A percentile compares a stretch with the other conserved stretches of the same genome.
phyloP scores from a whole-genome alignment of 2,888 invertebrate genomes.

The Venustoraphidia nigricollis region DNA sequence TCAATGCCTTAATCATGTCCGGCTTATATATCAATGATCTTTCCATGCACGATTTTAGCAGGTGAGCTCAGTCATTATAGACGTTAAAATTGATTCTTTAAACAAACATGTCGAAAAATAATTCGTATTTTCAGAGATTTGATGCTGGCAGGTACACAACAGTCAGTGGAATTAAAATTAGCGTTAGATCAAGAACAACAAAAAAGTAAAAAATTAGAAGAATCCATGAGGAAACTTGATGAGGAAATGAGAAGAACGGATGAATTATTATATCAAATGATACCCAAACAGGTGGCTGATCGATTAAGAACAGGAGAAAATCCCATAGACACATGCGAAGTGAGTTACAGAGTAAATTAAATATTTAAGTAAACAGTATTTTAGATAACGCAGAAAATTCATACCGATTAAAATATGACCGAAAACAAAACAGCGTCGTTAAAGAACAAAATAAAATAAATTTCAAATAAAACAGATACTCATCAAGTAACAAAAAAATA shows the following conservation, averaged over 20 bases:
- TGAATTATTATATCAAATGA: slow-evolving; percentile 94
- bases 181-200: slow-evolving; percentile 93
- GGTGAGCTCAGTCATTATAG: slow-evolving; percentile 34
- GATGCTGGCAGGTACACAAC: slow-evolving; percentile 92
- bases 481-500: no score
- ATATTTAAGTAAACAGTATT: no score
- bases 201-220: slow-evolving; percentile 90
- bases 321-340: slow-evolving; percentile 94
- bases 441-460: no score
- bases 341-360: slow-evolving; percentile 23
- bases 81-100: neutral
- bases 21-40: slow-evolving; percentile 95
- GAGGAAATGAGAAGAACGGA: slow-evolving; percentile 93
- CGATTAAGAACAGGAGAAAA: slow-evolving; percentile 85
- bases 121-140: slow-evolving; percentile 52
- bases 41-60: slow-evolving; percentile 98
- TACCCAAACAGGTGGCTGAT: slow-evolving; percentile 95
- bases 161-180: slow-evolving; percentile 88
- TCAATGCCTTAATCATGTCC: slow-evolving; percentile 81
- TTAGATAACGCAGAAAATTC: no score
- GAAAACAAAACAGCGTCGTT: no score
- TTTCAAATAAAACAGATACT: no score
- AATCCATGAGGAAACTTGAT: slow-evolving; percentile 90
- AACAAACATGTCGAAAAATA: neutral
- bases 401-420: no score